These are phyloP conservation scores for Hystrix brachyura DNA, from an alignment of 2,113 vertebrate species.

Conservation along the genomic window DNA sequence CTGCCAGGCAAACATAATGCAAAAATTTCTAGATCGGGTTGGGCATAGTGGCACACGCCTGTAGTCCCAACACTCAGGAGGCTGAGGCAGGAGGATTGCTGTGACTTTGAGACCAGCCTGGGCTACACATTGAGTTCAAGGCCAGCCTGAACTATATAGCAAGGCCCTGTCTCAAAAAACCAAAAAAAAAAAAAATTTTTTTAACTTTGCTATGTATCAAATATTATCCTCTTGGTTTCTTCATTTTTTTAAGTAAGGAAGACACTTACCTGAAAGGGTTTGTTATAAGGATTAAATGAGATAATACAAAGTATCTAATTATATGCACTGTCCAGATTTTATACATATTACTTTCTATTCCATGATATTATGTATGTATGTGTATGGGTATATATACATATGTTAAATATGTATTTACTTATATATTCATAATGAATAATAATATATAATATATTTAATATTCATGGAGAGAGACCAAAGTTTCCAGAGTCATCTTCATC, in stretches of 20 bases:
- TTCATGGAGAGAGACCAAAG: neutral
- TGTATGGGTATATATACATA: neutral
- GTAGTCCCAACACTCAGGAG: neutral
- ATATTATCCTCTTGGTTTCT: neutral
- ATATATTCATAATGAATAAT: neutral
- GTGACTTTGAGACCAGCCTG: neutral
- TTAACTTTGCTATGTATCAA: neutral
- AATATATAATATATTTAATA: neutral
- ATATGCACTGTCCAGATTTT: neutral
- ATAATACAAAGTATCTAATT: neutral
- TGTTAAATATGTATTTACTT: neutral
- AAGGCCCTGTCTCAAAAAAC: neutral
- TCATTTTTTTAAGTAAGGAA: conserved; percentile 43
- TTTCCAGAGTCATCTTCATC: neutral
- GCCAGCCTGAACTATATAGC: neutral
- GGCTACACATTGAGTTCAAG: neutral
- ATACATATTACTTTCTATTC: neutral
- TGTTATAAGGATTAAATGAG: neutral
- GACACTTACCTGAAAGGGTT: neutral
- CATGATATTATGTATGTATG: neutral
- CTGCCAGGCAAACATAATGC: neutral
- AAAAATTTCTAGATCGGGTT: neutral
- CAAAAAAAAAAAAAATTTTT: neutral
- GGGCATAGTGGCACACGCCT: neutral
- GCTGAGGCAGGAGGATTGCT: neutral